phyloP scores from a whole-genome alignment of 2,888 invertebrate genomes.

The Pyrrhosoma nymphula region DNA sequence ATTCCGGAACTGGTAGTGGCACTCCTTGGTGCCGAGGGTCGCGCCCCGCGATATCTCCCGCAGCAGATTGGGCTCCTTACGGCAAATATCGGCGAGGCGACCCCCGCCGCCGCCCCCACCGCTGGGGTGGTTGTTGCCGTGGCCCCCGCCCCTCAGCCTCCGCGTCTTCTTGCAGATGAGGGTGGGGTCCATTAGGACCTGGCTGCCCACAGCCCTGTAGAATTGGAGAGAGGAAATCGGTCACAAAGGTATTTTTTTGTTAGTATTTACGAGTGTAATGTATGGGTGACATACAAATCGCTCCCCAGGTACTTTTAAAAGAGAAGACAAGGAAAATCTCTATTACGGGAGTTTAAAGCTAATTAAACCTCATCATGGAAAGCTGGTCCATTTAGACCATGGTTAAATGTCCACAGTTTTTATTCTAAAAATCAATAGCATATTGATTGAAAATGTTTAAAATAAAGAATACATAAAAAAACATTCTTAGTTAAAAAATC shows the following conservation, averaged over 20 bases:
- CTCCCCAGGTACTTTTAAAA: no score
- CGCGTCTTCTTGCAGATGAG: constrained; percentile 93
- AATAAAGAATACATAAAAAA: no score
- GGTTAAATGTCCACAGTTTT: no score
- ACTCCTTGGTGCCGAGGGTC: constrained; percentile 90
- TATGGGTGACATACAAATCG: no score
- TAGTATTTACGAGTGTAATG: background rate
- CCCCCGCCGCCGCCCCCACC: constrained; percentile 20
- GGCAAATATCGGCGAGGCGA: constrained; percentile 90
- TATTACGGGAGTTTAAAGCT: no score
- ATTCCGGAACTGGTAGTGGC: constrained; percentile 91
- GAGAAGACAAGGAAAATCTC: no score
- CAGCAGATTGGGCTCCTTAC: constrained; percentile 89
- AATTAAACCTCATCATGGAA: no score
- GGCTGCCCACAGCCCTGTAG: constrained; percentile 89
- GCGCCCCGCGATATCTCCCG: constrained; percentile 92
- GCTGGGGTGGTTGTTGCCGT: background rate
- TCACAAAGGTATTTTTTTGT: no score
- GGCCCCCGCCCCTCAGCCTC: constrained; percentile 82
- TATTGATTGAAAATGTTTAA: no score
- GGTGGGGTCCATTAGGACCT: constrained; percentile 93
- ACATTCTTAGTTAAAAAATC: no score
- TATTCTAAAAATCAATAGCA: no score
- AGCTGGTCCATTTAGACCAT: no score
- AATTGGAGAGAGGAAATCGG: constrained; percentile 67